These are phyloP conservation scores for Eospalax fontanierii DNA, from an alignment of 2,797 vertebrate species.

Conservation along the genomic window DNA sequence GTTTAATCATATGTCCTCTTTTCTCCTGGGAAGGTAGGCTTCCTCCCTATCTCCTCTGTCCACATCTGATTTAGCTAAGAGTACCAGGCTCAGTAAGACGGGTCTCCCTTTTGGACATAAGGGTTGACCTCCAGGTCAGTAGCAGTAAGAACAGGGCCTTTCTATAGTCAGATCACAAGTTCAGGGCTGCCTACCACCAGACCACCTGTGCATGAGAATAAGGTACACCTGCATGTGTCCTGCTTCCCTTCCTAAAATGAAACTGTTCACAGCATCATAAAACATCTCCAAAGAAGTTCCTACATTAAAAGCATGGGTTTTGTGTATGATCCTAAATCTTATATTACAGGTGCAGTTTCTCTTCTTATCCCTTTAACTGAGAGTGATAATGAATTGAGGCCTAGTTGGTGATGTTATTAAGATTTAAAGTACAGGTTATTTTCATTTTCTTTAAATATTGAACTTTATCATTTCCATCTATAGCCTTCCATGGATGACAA, in stretches of 20 bases:
- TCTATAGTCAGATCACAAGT: constrained; percentile 50
- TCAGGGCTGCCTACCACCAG: not conserved
- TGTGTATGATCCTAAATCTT: constrained; percentile 39
- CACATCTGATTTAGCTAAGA: constrained; percentile 49
- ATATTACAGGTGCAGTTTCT: not conserved
- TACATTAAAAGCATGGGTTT: constrained; percentile 45
- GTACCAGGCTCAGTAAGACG: constrained; percentile 22
- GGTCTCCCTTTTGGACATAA: constrained; percentile 29
- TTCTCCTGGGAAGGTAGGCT: constrained; percentile 27
- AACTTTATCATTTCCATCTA: constrained; percentile 25
- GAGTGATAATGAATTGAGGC: constrained; percentile 60
- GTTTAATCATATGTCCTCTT: constrained; percentile 55
- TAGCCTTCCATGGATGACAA: constrained; percentile 25
- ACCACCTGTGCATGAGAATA: not conserved
- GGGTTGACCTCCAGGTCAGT: constrained; percentile 20
- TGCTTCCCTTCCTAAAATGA: constrained; percentile 48
- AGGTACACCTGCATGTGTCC: not conserved
- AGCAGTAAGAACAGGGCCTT: not conserved
- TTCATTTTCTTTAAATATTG: constrained; percentile 50
- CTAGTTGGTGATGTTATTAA: constrained; percentile 44
- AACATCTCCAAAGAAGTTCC: constrained; percentile 14
- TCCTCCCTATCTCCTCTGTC: constrained; percentile 69
- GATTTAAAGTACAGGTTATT: not conserved
- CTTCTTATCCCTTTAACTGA: constrained; percentile 48
- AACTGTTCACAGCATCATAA: not conserved